Evolutionary conservation across 2,888 invertebrate genomes (phyloP), one percentile per base, ranked within the genome.

Genomic region (Flabesymbios commensalis): DNA sequence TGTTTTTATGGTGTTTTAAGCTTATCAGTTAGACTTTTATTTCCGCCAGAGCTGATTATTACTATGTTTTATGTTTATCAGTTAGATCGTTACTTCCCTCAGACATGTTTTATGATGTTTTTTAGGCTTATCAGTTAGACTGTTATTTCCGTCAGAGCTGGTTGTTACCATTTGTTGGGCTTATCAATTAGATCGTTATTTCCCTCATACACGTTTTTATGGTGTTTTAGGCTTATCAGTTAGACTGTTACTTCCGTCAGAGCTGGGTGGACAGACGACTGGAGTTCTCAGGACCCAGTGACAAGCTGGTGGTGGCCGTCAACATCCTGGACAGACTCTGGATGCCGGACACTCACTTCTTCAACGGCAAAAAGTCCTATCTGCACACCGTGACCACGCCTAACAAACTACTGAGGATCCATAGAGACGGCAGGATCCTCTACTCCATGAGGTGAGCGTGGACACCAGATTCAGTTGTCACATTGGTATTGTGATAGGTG

Each of bases 331-430:
- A 78, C 45, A 59, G 72, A 26, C 69, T 78, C 33, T 78, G 78
- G 78, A 73, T 74, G 36, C 78, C 78, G 4, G 78, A 78, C 61
- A 78, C 78, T 22, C 74, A 75, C 63, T 93, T 96, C 83, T 91
- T 93, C 83, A 96, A 96, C 81, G 95, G 95, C 28, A 93, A 94
- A 79, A 90, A 93, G 72, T 94, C 94, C 10, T 94, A 95, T 77
- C 91, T 95, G 45, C 96, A 96, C 84, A 94, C 93, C 31, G 94
- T 96, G 71, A 95, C 96, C 1, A 93, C 93, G 17, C 94, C 95
- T 0, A 96, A 96, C 83, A 94, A 95, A 83, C 85, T 97, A 71
- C 85, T 97, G 39, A 85, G 96, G 68, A 90, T 96, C 71, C 90
- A 89, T 74, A 90, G 92, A 80, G 90, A 94, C 75, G 95, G 95